Percentiles rank a stretch among this genome's conserved stretches.
These are phyloP conservation scores for Palloptera scutellata DNA, from an alignment of 2,888 invertebrate genomes.

Conservation along the genomic window DNA sequence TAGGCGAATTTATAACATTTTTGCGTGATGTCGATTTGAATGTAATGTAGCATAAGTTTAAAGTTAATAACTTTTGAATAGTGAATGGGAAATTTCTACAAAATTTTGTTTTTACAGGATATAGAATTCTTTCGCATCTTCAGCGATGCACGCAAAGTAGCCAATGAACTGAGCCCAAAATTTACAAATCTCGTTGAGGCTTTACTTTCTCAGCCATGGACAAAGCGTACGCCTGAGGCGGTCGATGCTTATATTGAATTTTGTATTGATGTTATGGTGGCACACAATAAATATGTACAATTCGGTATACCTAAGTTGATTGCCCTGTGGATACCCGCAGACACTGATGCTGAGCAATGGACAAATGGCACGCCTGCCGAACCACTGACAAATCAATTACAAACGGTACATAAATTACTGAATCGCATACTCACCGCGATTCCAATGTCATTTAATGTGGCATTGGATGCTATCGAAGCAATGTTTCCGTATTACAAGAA, in stretches of 20 bases:
- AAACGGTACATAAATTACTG: constrained; percentile 71
- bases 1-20: constrained; percentile 54
- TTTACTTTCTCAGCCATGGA: constrained; percentile 70
- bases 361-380: constrained; percentile 69
- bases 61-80: not conserved
- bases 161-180: constrained; percentile 68
- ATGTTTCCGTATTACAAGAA: constrained; percentile 82
- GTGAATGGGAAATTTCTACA: not conserved
- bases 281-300: constrained; percentile 73
- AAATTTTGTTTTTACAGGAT: constrained; percentile 66
- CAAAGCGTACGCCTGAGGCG: constrained; percentile 61
- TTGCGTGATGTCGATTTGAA: constrained; percentile 47
- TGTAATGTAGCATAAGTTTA: constrained; percentile 46
- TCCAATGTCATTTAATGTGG: constrained; percentile 74
- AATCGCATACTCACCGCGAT: constrained; percentile 60
- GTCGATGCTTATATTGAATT: constrained; percentile 71
- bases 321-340: constrained; percentile 68
- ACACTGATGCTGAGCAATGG: constrained; percentile 68
- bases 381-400: constrained; percentile 68
- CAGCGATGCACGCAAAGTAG: constrained; percentile 68
- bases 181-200: constrained; percentile 70
- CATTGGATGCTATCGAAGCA: constrained; percentile 71
- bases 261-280: constrained; percentile 73
- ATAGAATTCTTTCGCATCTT: constrained; percentile 68
- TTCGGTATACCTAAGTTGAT: constrained; percentile 71